phyloP scores from a whole-genome alignment of 2,888 invertebrate species.

The Steinernema scapterisci region DNA sequence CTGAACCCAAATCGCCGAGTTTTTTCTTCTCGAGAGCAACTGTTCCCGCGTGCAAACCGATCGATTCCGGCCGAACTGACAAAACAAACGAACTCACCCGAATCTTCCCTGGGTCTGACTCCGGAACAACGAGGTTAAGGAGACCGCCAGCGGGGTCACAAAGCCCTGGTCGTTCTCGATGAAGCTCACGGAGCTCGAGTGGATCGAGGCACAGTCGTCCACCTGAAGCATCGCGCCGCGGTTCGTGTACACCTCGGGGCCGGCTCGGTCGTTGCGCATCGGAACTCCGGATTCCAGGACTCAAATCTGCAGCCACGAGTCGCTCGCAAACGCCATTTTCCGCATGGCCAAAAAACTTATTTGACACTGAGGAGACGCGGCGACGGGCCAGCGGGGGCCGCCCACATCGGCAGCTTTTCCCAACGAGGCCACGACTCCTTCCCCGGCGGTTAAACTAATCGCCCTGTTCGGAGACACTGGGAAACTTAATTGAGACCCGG shows the following conservation, averaged over 20 bases:
- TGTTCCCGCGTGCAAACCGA: no score
- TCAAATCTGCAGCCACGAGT: neutral
- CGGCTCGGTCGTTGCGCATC: neutral
- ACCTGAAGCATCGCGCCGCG: slow-evolving; percentile 6
- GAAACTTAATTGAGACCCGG: slow-evolving; percentile 20
- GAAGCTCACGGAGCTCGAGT: slow-evolving; percentile 26
- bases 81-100: neutral
- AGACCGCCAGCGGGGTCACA: slow-evolving; percentile 14
- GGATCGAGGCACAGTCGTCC: neutral
- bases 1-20: no score
- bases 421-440: neutral
- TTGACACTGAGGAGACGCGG: slow-evolving; percentile 4
- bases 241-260: slow-evolving; percentile 22
- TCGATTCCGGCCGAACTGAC: neutral
- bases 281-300: neutral
- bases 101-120: slow-evolving; percentile 18
- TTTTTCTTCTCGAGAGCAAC: no score
- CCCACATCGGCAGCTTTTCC: neutral
- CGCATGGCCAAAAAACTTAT: slow-evolving; percentile 30
- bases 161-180: slow-evolving; percentile 19
- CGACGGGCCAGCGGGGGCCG: slow-evolving; percentile 5
- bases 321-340: slow-evolving; percentile 13
- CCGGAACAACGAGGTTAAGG: slow-evolving; percentile 11
- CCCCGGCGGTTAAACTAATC: slow-evolving; percentile 14
- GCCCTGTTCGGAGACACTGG: neutral